Percentiles rank a stretch among this genome's conserved stretches.
Evolutionary conservation across 2,888 invertebrate genomes (phyloP).

Genomic region (Limnephilus marmoratus): DNA sequence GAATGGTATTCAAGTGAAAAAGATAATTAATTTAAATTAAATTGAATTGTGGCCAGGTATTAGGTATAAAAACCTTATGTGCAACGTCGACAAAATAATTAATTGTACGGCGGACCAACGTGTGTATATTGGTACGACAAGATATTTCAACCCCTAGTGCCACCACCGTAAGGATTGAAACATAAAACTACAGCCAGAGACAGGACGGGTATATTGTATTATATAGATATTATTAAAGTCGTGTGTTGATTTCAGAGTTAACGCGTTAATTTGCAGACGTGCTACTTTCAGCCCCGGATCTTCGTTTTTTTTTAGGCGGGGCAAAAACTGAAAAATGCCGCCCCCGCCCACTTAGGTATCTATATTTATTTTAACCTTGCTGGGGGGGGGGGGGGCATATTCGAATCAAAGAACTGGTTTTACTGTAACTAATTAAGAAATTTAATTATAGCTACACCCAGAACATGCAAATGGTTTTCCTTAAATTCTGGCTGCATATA

Average conservation of each 20-base stretch:
- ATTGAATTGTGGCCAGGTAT: background rate
- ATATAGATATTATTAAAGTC: background rate
- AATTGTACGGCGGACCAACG: background rate
- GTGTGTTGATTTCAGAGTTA: background rate
- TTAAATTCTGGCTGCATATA: too few species aligned
- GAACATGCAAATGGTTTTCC: too few species aligned
- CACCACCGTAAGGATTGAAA: background rate
- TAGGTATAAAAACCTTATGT: background rate
- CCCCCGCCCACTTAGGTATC: too few species aligned
- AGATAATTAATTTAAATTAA: background rate
- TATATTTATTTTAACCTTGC: too few species aligned
- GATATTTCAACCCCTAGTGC: background rate
- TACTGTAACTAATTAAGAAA: too few species aligned
- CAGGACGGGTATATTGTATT: background rate
- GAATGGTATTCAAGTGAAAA: too few species aligned
- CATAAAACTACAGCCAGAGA: background rate
- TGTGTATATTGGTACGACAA: background rate
- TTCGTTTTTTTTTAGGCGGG: too few species aligned
- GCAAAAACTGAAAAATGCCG: too few species aligned
- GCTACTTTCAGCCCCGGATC: background rate
- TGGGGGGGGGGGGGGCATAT: too few species aligned
- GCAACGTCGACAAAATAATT: slow-evolving; percentile 9
- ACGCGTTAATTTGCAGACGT: background rate
- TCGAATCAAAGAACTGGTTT: too few species aligned
- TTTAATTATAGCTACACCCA: too few species aligned